Base-by-base conservation (phyloP, 2,797 vertebrate species). In the Pseudochaenichthys georgianus region DNA sequence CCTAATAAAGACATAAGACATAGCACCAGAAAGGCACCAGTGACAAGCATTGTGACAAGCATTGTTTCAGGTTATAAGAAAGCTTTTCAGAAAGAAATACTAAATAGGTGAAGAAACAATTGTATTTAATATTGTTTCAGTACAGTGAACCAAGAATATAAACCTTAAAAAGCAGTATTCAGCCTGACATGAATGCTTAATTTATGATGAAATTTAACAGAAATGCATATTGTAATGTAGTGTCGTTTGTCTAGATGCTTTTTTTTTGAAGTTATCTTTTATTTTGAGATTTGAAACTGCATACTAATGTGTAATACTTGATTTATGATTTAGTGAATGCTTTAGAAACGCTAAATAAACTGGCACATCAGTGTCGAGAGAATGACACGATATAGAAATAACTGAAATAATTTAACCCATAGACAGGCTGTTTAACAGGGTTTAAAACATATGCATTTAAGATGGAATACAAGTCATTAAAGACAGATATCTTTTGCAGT, bases 401-500 rank as follows among this genome's bases (percentile, higher is more conserved):
- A 16, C 13, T 34, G 4, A 50, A 51, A 28, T 46, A 34, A 21
- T 21, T 45, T 13, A 7, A 0, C 9, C 23, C 3, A 21, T 16
- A 34, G 13, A 58, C 1, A 68, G 9, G 16, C 9, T 38, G 42
- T 15, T 58, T 73, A 7, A 50, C 10, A 21, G 1, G 3, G 41
- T 64, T 46, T 6, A 43, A n/a, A 72, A 52, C 59, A 11, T 23
- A 6, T 1, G 0, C 12, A 46, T 64, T 23, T 57, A 5, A 63
- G 34, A 11, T 31, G 38, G 7, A 64, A 62, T 48, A 65, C 47
- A 51, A 62, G 9, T 65, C 9, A 23, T 9, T 19, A 13, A 46
- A 52, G 64, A 61, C 1, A 0, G 16, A 41, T 19, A 65, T 59
- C 71, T 84, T 50, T 68, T 79, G 42, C 64, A 75, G 54, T 54